Conservation (phyloP, 2,113 vertebrate species). For the Indicator indicator region DNA sequence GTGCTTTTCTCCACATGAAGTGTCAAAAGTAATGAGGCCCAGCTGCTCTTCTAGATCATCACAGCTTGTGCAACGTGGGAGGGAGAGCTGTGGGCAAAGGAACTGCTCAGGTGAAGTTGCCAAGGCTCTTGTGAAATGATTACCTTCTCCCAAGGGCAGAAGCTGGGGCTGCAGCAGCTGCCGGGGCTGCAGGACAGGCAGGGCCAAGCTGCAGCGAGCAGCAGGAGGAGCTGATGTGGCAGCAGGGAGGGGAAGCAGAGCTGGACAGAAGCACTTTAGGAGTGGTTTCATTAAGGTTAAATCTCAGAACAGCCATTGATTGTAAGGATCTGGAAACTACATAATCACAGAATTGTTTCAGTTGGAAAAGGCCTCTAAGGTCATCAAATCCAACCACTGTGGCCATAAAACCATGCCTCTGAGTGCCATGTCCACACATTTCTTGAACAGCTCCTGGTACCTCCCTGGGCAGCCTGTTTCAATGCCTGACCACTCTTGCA, state of each 20-base stretch:
- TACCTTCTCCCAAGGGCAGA: neutral
- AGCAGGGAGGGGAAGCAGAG: neutral
- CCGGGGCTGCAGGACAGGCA: neutral
- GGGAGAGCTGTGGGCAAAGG: neutral
- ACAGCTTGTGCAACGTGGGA: neutral
- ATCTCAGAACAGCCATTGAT: neutral
- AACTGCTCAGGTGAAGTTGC: neutral
- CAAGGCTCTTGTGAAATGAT: constrained; percentile 10
- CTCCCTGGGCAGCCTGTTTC: no score
- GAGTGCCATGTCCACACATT: no score
- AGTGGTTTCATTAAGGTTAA: neutral
- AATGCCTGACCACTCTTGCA: no score
- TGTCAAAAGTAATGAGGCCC: neutral
- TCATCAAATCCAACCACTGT: no score
- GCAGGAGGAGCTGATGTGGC: neutral
- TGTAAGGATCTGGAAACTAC: neutral
- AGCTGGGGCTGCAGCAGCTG: neutral
- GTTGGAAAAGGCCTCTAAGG: no score
- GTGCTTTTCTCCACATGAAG: neutral
- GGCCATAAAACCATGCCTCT: no score
- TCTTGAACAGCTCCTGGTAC: no score
- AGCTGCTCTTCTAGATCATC: neutral
- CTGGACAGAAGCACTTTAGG: neutral
- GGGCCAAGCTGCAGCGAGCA: neutral
- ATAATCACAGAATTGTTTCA: no score